phyloP scores from a whole-genome alignment of 2,113 vertebrate species.

The Corapipo altera region DNA sequence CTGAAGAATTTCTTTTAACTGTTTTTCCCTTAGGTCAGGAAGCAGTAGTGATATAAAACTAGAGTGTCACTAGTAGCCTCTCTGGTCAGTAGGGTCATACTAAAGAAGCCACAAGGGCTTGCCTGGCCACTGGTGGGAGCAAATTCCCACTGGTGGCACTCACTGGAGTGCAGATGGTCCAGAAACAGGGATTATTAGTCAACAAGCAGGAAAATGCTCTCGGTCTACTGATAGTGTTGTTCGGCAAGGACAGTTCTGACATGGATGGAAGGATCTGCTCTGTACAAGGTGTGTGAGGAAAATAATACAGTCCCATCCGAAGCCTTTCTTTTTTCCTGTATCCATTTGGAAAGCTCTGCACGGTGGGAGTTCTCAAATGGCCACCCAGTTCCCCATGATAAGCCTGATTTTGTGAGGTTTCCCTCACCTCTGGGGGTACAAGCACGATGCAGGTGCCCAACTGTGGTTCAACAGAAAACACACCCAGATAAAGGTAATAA shows the following conservation, averaged over 20 bases:
- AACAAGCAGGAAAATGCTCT: background rate
- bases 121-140: background rate
- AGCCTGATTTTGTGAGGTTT: background rate
- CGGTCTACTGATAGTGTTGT: background rate
- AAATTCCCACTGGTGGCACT: background rate
- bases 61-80: background rate
- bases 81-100: background rate
- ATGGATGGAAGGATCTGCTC: background rate
- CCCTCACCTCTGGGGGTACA: background rate
- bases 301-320: background rate
- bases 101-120: background rate
- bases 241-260: background rate
- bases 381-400: background rate
- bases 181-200: background rate
- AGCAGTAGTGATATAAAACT: background rate
- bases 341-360: background rate
- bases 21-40: conserved; percentile 54
- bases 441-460: background rate
- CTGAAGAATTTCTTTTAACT: conserved; percentile 49
- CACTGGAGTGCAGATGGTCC: background rate
- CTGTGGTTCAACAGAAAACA: background rate
- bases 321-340: background rate
- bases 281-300: background rate
- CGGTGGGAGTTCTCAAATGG: background rate
- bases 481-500: background rate